Base-by-base conservation (phyloP, 2,888 invertebrate genomes). In the Rhagonycha fulva region DNA sequence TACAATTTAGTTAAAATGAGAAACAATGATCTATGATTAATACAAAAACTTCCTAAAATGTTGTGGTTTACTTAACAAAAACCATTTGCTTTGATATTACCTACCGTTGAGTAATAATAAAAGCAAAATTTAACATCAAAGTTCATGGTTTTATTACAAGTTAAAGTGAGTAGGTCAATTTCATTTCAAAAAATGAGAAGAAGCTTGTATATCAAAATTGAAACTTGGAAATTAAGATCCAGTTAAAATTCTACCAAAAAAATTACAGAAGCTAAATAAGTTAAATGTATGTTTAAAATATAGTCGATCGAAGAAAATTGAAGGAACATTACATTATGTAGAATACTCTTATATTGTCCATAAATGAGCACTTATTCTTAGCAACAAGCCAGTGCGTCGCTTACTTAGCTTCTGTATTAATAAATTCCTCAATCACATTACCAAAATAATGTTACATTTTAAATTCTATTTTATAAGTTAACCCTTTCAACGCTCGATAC, bases 341-440 rank as follows among this genome's bases (percentile, higher is more conserved):
- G 63, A 68, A 75, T 79, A 82, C 11, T 63, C 9, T 63, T 24
- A 84, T 85, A 85, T 85, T 85, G 85, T 85, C 85, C 85, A 82
- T 83, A 78, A 82, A 81, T 83, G 86, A 85, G 85, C 86, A 85
- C 84, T 85, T 85, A 24, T 81, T 81, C 82, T 76, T 84, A 82
- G 82, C 74, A 84, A 83, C 84, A 84, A 81, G 84, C 82, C 84
- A 84, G 82, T 82, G 83, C 81, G 80, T 79, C 28, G 30, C 81
- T 79, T 78, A 81, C 77, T 80, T 80, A 81, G 80, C 80, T 77
- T 79, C 78, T 23, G 75, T 72, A 74, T 30, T 66, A 63, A 63
- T 63, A 24, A 66, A 24, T 12, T 9, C 24, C 19, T 47, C 47
- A 7, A 47, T 47, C 47, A 9, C n/a, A n/a, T 47, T 47, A 12